phyloP scores from a whole-genome alignment of 2,113 vertebrate genomes.

The Emydocephalus ijimae region DNA sequence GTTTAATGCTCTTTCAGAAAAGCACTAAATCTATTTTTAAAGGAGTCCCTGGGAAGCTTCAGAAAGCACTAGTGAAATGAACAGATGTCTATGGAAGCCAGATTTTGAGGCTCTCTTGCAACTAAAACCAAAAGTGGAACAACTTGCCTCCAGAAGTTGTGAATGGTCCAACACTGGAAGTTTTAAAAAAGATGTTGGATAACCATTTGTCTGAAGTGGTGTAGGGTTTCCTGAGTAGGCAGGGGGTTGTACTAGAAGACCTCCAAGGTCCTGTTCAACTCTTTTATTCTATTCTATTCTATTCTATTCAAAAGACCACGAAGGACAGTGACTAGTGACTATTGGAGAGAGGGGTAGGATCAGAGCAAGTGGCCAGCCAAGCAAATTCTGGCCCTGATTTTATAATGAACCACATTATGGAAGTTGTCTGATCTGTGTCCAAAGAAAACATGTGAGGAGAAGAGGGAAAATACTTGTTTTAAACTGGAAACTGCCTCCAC shows the following conservation, averaged over 20 bases:
- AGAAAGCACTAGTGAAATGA: not conserved
- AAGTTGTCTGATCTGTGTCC: not conserved
- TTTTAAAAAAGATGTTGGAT: too few relatives aligned
- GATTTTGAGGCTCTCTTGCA: not conserved
- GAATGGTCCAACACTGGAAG: too few relatives aligned
- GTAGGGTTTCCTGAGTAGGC: too few relatives aligned
- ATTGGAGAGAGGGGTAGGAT: not conserved
- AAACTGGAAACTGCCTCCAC: not conserved
- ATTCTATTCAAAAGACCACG: not conserved
- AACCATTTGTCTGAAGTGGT: too few relatives aligned
- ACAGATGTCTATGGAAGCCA: not conserved
- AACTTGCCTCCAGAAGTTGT: too few relatives aligned
- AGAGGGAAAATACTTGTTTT: not conserved
- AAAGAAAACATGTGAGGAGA: not conserved
- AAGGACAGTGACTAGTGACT: not conserved
- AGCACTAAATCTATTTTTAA: not conserved
- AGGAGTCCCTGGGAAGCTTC: not conserved
- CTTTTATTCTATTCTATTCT: too few relatives aligned
- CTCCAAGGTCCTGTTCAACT: too few relatives aligned
- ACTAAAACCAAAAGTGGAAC: not conserved
- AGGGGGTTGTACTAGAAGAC: too few relatives aligned
- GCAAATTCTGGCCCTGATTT: not conserved
- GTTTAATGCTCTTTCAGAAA: not conserved
- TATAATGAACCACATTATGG: not conserved
- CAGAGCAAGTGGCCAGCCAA: not conserved